Evolutionary conservation across 2,797 vertebrate genomes (phyloP), one percentile per base, ranked within the genome.

Genomic region (Macropodus opercularis): DNA sequence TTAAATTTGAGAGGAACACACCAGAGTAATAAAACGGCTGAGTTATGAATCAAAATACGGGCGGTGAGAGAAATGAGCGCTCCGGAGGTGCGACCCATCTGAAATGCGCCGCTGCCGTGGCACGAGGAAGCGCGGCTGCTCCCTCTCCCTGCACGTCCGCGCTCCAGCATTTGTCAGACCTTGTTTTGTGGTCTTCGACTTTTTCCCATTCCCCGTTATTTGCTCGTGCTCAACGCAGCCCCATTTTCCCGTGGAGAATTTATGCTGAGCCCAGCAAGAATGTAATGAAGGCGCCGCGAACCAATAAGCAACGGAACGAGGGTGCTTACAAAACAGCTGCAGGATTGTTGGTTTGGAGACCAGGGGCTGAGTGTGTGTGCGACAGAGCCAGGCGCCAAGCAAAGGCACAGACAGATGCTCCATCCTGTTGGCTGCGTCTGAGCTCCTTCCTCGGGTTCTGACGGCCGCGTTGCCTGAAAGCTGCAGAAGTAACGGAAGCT

Each of bases 391-490:
- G n/a, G n/a, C n/a, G n/a, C n/a, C n/a, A n/a, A n/a, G n/a, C n/a
- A n/a, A n/a, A n/a, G n/a, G n/a, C n/a, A n/a, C 27, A 29, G 46
- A 61, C 21, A 55, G 10, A 11, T 69, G 47, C 61, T 74, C 77
- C 72, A 88, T 89, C 74, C 50, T 81, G 67, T 83, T 79, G 87
- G 85, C 84, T 40, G 57, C 89, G 89, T 91, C 85, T 80, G 81
- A 89, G 83, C 89, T 88, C 24, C 80, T 81, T 49, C 52, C 56
- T 65, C 65, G 72, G n/a, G n/a, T n/a, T n/a, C 87, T 87, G 88
- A 87, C 79, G 83, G 79, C 87, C 93, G 92, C 90, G 93, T 92
- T 90, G 89, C 90, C 91, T 91, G 92, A 82, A 93, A 94, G 91
- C 92, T 52, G 84, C 87, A 87, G 87, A 87, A 93, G 89, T 91